Conservation (phyloP, 2,888 invertebrate species). For the Cataglyphis livida region DNA sequence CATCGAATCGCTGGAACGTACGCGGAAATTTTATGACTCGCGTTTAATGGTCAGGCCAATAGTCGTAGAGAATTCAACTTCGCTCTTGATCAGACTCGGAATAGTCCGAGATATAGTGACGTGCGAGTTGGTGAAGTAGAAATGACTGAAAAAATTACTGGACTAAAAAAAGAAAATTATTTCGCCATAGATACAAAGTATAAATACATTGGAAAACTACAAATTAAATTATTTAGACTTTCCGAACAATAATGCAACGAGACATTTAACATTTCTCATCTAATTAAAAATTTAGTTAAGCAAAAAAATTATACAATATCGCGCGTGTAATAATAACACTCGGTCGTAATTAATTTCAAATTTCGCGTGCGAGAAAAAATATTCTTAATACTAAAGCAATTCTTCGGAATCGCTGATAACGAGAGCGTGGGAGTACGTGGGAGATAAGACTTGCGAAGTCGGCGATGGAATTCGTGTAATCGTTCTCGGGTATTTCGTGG, state of each 20-base stretch:
- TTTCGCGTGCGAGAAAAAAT: conserved; percentile 20
- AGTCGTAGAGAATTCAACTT: neutral
- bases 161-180: neutral
- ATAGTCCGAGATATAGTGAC: neutral
- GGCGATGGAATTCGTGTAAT: conserved; percentile 69
- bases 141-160: neutral
- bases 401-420: conserved; percentile 65
- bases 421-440: conserved; percentile 63
- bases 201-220: neutral
- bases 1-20: conserved; percentile 41
- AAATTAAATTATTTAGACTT: neutral
- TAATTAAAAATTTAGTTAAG: neutral
- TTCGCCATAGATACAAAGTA: neutral
- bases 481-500: conserved; percentile 65
- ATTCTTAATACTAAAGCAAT: conserved; percentile 46
- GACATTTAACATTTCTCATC: neutral
- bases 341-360: neutral
- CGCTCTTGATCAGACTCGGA: conserved; percentile 5
- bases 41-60: conserved; percentile 1
- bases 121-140: neutral
- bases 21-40: conserved; percentile 25
- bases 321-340: neutral
- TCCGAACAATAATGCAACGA: neutral
- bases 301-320: neutral
- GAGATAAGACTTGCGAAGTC: conserved; percentile 66